These are phyloP conservation scores for Temnothorax ravouxi DNA, from an alignment of 2,888 invertebrate genomes.

Conservation along the genomic window DNA sequence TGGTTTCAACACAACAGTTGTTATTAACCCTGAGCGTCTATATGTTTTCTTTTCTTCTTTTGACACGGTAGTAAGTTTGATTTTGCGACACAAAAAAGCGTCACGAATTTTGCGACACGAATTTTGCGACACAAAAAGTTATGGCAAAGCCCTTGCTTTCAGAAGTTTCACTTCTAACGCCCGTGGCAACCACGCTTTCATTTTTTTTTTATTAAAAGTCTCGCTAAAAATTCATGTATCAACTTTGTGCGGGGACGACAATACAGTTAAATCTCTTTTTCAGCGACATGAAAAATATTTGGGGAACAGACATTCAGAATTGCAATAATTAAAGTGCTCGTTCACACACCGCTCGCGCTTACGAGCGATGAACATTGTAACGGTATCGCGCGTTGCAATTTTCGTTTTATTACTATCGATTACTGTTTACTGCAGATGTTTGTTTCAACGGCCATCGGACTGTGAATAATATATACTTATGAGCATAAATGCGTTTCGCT, in stretches of 20 bases:
- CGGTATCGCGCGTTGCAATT: not conserved
- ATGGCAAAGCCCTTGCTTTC: no score
- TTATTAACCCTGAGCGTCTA: no score
- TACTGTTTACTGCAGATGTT: slow-evolving; percentile 42
- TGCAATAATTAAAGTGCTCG: slow-evolving; percentile 4
- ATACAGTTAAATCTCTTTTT: not conserved
- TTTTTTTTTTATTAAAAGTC: no score
- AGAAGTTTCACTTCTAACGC: no score
- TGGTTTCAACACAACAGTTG: no score
- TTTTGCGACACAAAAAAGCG: no score
- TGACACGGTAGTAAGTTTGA: no score
- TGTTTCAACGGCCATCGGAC: slow-evolving; percentile 13
- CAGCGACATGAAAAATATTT: not conserved
- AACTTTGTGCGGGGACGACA: not conserved
- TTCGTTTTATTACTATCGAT: slow-evolving; percentile 43
- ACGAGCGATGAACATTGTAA: not conserved
- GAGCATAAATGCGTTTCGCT: slow-evolving; percentile 37
- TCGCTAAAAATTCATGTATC: not conserved
- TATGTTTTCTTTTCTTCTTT: no score
- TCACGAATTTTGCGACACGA: no score
- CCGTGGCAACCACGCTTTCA: no score
- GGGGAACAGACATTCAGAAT: not conserved
- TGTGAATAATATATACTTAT: slow-evolving; percentile 33
- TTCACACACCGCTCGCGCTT: not conserved
- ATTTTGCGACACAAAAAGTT: no score